Evolutionary conservation across 2,888 invertebrate species (phyloP), one percentile per base, ranked within the genome.

Genomic region (Polydrusus tereticollis): DNA sequence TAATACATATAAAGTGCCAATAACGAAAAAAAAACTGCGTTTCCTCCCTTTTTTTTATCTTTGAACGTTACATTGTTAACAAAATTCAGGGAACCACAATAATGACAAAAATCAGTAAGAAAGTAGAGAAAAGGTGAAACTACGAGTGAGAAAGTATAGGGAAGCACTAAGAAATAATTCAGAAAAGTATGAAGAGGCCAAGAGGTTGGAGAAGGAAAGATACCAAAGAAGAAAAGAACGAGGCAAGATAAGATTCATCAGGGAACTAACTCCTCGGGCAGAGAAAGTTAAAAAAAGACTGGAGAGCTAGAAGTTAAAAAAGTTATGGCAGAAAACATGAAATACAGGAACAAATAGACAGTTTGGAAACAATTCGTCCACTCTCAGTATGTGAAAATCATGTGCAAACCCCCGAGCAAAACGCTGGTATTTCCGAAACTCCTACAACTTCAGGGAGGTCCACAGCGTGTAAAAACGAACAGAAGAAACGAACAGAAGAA

Each of bases 121-220:
- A n/a, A n/a, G n/a, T n/a, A n/a, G n/a, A n/a, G n/a, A n/a, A n/a
- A n/a, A n/a, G n/a, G n/a, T n/a, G n/a, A n/a, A n/a, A n/a, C n/a
- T n/a, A n/a, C n/a, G n/a, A n/a, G n/a, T n/a, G n/a, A 29, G 29
- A 29, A 29, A 29, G 29, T 29, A 29, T 29, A 29, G 29, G 7
- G 29, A 29, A 29, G 29, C 29, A 29, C 29, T 29, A 29, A 29
- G 7, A 29, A 29, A 29, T 3, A 29, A 29, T 29, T 7, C 29
- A 29, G 29, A 38, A 59, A 59, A 16, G 33, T 59, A 59, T 59
- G 59, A 59, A 59, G 29, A 59, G 41, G 59, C 36, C 20, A 59
- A 59, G 36, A 26, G 36, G 16, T 33, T 33, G 41, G 59, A 59
- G 41, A 59, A 29, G 20, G 59, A 59, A 33, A 59, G 59, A 59